phyloP scores from a whole-genome alignment of 2,113 vertebrate genomes.

The Laticauda colubrina region DNA sequence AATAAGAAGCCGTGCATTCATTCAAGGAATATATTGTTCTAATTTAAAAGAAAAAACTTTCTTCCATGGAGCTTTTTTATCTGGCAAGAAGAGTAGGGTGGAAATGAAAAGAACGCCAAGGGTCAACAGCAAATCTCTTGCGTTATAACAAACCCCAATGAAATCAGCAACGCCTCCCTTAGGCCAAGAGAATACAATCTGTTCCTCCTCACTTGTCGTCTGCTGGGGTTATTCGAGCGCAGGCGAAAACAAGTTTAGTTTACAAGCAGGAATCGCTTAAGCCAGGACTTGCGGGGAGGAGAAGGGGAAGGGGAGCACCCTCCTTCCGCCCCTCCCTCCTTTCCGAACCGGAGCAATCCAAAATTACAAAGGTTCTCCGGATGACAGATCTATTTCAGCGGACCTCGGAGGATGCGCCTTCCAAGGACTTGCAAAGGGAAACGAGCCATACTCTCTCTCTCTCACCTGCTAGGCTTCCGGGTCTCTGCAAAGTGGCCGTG shows the following conservation, averaged over 20 bases:
- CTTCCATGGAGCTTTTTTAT: neutral
- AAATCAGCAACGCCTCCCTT: neutral
- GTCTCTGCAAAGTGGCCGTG: constrained; percentile 92
- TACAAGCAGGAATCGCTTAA: neutral
- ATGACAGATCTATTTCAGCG: neutral
- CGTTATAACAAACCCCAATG: neutral
- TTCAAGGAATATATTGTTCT: neutral
- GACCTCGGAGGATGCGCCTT: too few species aligned
- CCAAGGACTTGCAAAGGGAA: too few species aligned
- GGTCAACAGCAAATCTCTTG: neutral
- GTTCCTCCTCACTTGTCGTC: neutral
- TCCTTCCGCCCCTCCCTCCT: neutral
- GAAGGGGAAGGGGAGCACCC: neutral
- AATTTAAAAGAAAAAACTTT: neutral
- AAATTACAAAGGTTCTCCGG: neutral
- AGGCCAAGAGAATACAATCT: neutral
- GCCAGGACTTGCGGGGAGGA: neutral
- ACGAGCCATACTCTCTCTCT: neutral
- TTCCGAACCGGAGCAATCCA: neutral
- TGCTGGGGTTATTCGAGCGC: neutral
- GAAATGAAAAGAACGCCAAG: neutral
- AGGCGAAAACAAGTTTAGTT: neutral
- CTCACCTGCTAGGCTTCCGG: constrained; percentile 91
- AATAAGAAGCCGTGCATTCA: neutral
- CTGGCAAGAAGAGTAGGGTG: neutral